Evolutionary conservation across 2,888 invertebrate genomes (phyloP), one percentile per base, ranked within the genome.

Genomic region (Willowsia nigromaculata): DNA sequence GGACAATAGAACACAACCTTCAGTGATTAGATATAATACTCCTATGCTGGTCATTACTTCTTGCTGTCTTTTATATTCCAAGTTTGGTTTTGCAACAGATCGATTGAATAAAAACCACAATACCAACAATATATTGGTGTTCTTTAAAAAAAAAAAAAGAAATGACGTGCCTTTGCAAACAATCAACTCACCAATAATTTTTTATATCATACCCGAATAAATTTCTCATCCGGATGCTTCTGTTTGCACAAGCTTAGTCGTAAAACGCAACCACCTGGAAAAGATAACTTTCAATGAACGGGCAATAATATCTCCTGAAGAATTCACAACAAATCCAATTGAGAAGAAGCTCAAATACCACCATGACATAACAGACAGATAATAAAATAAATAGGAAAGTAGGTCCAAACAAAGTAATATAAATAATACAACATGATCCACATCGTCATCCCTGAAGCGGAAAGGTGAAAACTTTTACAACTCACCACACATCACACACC

Each of bases 401-500:
- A 27, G 27, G 53, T 53, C 56, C 22, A 78, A 81, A 81, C 59
- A 81, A 81, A 81, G 59, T 22, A 37, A 59, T 81, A 81, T 59
- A 78, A 62, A 81, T 33, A 74, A 40, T 50, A 40, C 40, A 53
- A 40, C 27, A 53, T 37, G 50, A 76, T 78, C 37, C 33, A 53
- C 30, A 53, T 83, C 74, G 47, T 81, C 81, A 47, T 74, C 90
- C 90, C 85, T 88, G 40, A 90, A 90, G 90, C 90, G 88, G 84
- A 90, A 90, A 90, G 90, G 90, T 90, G 90, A 90, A 90, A 85
- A 88, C 85, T 84, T 88, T 84, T 81, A 76, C 76, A 78, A 88
- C 88, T 88, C 88, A 71, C 84, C 84, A 84, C 65, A 47, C 53
- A 71, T n/a, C 65, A 27, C 15, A 40, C 74, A n/a, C 76, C 25